A percentile compares a stretch with the other conserved stretches of the same genome.
These are phyloP conservation scores for Stenodera caucasica DNA, from an alignment of 2,888 invertebrate genomes.

Conservation along the genomic window DNA sequence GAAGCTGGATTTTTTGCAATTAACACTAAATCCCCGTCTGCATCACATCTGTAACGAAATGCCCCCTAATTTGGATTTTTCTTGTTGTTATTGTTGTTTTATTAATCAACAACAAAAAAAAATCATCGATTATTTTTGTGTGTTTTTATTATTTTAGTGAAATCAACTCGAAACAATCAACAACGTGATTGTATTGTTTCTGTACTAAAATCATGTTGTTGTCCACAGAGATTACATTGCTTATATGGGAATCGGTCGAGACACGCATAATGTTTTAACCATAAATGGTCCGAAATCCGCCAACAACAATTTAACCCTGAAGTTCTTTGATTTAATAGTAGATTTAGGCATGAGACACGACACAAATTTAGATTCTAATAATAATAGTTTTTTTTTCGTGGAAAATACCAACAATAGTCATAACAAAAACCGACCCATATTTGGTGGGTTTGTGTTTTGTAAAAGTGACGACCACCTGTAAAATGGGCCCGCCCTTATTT, in stretches of 20 bases:
- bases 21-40: not conserved
- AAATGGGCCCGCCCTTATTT: not conserved
- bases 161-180: not conserved
- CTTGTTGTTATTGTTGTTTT: too few species aligned
- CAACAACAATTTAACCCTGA: not conserved
- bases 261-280: constrained; percentile 7
- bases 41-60: not conserved
- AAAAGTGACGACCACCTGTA: not conserved
- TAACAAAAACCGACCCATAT: not conserved
- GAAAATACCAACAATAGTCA: not conserved
- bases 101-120: not conserved
- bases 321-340: not conserved
- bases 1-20: not conserved
- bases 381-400: not conserved
- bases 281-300: constrained; percentile 4
- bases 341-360: not conserved
- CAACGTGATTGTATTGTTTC: not conserved
- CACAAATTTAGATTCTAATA: not conserved
- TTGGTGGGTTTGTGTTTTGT: not conserved
- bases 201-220: not conserved
- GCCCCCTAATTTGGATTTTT: not conserved
- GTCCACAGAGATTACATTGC: constrained; percentile 3
- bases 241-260: constrained; percentile 2
- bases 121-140: not conserved
- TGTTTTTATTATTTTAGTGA: not conserved